These are phyloP conservation scores for Cheirogaleus major DNA, from an alignment of 2,797 vertebrate species.

Conservation along the genomic window DNA sequence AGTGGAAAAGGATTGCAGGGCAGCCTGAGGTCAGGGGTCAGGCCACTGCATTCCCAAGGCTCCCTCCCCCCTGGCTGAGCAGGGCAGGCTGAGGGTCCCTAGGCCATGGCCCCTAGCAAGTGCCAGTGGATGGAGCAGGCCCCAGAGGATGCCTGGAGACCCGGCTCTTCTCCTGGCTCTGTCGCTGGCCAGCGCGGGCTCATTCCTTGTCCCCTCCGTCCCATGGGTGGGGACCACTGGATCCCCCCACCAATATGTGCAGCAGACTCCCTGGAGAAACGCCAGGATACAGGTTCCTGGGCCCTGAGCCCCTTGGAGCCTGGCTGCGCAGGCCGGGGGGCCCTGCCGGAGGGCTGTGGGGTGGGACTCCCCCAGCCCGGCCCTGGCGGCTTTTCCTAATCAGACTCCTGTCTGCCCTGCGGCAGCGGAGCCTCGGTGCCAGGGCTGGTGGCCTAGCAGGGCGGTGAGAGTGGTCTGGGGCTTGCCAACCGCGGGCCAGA, in stretches of 20 bases:
- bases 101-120: not conserved
- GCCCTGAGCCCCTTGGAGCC: not conserved
- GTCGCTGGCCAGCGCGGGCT: accelerated
- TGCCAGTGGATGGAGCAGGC: not conserved
- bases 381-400: not conserved
- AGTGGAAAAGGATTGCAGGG: too few relatives aligned
- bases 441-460: too few relatives aligned
- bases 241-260: too few relatives aligned
- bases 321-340: not conserved
- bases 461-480: not conserved
- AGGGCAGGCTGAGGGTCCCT: not conserved
- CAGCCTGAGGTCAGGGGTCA: not conserved
- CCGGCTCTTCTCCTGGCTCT: not conserved
- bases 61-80: not conserved
- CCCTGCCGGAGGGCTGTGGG: not conserved
- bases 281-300: not conserved
- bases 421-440: not conserved
- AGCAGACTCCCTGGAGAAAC: not conserved
- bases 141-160: not conserved
- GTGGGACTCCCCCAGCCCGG: not conserved
- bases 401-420: not conserved
- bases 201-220: not conserved
- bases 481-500: not conserved
- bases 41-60: not conserved
- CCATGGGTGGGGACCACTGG: not conserved